A percentile compares a stretch with the other conserved stretches of the same genome.
Evolutionary conservation across 2,113 vertebrate species (phyloP).

Genomic region (Cottus gobio): DNA sequence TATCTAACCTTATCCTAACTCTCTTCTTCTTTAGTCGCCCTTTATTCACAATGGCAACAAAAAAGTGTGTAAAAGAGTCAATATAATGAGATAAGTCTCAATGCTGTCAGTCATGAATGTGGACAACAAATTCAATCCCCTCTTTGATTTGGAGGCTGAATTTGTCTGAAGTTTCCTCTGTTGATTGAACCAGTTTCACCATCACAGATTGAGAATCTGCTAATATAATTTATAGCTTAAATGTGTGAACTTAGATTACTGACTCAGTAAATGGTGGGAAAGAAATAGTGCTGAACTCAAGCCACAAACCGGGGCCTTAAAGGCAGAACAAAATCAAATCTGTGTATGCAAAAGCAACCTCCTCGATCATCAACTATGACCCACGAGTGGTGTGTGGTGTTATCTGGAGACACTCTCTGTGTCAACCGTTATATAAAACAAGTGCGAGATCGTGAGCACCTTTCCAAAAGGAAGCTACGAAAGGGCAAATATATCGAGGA

Average conservation of each 20-base stretch:
- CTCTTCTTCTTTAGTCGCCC: background rate
- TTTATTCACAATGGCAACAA: background rate
- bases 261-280: background rate
- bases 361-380: background rate
- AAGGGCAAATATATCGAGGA: background rate
- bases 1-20: no score
- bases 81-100: no score
- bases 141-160: constrained; percentile 31
- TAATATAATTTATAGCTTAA: background rate
- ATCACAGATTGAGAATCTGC: background rate
- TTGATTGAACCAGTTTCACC: constrained; percentile 28
- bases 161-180: constrained; percentile 36
- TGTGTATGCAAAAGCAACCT: background rate
- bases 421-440: no score
- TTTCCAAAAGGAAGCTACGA: no score
- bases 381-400: background rate
- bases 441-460: no score
- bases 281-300: background rate
- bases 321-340: background rate
- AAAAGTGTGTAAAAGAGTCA: background rate
- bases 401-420: background rate
- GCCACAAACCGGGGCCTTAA: background rate
- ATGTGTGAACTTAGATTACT: background rate
- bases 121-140: constrained; percentile 13
- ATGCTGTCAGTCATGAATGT: constrained; percentile 9